Conservation (phyloP, 2,797 vertebrate genomes). For the Steatocranus sp. region DNA sequence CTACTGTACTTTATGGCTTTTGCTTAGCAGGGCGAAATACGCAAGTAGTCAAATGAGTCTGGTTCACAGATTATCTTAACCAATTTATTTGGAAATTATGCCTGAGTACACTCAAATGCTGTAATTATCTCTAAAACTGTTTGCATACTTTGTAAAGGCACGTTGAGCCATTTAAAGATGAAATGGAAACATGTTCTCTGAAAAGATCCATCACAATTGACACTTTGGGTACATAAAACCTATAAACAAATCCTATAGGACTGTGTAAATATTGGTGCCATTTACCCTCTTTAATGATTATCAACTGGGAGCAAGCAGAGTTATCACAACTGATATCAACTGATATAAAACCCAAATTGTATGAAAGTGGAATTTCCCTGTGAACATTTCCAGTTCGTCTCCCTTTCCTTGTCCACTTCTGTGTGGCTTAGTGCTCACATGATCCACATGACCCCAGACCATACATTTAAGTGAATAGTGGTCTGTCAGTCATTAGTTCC, state of each 20-base stretch:
- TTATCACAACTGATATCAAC: neutral
- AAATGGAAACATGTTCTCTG: neutral
- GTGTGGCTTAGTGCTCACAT: conserved; percentile 31
- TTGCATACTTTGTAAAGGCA: neutral
- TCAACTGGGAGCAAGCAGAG: neutral
- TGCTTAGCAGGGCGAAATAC: neutral
- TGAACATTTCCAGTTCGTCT: neutral
- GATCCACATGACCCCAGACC: conserved; percentile 30
- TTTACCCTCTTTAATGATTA: neutral
- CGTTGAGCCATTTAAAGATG: neutral
- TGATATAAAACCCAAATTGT: neutral
- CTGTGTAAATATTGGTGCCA: neutral
- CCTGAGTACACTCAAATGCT: neutral
- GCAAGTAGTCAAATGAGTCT: neutral
- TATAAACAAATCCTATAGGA: neutral
- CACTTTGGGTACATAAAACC: neutral
- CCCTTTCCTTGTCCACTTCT: neutral
- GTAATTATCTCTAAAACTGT: neutral
- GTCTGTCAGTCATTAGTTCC: conserved; percentile 41
- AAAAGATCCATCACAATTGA: neutral
- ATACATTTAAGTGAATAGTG: conserved; percentile 19
- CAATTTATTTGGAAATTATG: neutral
- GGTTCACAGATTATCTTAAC: neutral
- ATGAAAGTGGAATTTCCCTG: neutral
- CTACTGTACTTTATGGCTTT: neutral